Percentiles rank a stretch among this genome's conserved stretches.
These are phyloP conservation scores for Microchrysa polita DNA, from an alignment of 2,888 invertebrate genomes.

Conservation along the genomic window DNA sequence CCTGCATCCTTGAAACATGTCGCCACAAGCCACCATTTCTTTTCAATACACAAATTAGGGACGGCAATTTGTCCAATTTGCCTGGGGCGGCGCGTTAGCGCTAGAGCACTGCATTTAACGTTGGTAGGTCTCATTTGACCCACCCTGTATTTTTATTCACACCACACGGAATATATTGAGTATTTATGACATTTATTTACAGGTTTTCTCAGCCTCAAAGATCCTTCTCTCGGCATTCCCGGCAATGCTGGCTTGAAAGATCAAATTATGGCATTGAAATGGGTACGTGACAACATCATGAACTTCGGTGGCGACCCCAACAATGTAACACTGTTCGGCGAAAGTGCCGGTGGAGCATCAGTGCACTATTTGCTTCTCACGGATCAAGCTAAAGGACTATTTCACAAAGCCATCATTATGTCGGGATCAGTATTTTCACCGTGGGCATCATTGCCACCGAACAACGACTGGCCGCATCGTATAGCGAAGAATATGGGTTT, in stretches of 20 bases:
- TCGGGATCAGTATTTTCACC: constrained; percentile 60
- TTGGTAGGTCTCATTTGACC: too few relatives aligned
- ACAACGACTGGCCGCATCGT: constrained; percentile 57
- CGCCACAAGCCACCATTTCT: too few relatives aligned
- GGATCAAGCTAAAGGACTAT: constrained; percentile 64
- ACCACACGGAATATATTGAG: too few relatives aligned
- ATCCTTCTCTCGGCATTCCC: constrained; percentile 64
- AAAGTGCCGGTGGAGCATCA: constrained; percentile 67
- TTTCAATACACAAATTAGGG: too few relatives aligned
- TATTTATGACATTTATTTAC: neutral
- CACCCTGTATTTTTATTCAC: too few relatives aligned
- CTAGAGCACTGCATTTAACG: too few relatives aligned
- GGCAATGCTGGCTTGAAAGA: constrained; percentile 69
- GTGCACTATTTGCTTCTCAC: constrained; percentile 66
- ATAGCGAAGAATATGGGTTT: constrained; percentile 61
- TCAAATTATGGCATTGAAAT: constrained; percentile 66
- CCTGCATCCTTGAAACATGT: too few relatives aligned
- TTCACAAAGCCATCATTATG: constrained; percentile 62
- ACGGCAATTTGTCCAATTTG: too few relatives aligned
- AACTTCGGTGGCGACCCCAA: constrained; percentile 67
- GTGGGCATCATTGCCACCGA: constrained; percentile 59
- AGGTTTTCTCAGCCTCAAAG: constrained; percentile 66
- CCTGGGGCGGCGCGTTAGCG: too few relatives aligned
- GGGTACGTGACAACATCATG: constrained; percentile 66
- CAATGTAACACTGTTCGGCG: constrained; percentile 67